Conservation (phyloP, 30 jellyfish, hydroid and myxozoan species). For the Clytia hemisphaerica region DNA sequence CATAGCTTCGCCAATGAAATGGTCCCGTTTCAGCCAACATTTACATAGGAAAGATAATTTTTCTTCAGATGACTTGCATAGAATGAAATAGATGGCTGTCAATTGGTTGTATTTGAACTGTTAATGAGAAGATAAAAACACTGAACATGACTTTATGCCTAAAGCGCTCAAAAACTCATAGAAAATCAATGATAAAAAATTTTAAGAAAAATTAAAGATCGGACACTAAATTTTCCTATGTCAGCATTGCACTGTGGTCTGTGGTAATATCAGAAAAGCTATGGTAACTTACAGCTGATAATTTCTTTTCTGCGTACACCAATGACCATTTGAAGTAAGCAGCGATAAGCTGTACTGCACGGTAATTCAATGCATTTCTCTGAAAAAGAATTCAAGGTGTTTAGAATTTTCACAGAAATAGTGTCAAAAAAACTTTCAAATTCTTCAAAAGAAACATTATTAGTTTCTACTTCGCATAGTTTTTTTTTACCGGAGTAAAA, state of each 20-base stretch:
- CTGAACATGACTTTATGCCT: not conserved
- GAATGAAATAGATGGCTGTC: slow-evolving; percentile 17
- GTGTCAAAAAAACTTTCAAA: not conserved
- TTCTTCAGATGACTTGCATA: too few species aligned
- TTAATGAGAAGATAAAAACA: not conserved
- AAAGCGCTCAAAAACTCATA: too few species aligned
- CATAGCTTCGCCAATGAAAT: too few species aligned
- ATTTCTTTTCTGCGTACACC: not conserved
- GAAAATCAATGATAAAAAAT: too few species aligned
- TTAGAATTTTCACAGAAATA: not conserved
- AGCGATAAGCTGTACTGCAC: not conserved
- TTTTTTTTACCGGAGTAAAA: too few species aligned
- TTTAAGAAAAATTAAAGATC: too few species aligned
- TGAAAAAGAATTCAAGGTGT: not conserved
- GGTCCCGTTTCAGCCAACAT: too few species aligned
- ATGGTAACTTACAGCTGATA: not conserved
- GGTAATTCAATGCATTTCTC: not conserved
- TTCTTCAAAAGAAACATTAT: not conserved
- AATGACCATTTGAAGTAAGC: not conserved
- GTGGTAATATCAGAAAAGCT: too few species aligned
- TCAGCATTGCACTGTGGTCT: too few species aligned
- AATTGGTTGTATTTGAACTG: slow-evolving; percentile 17
- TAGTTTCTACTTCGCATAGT: too few species aligned
- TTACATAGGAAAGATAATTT: too few species aligned
- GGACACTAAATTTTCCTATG: too few species aligned